Percentiles rank a stretch among this genome's conserved stretches.
Evolutionary conservation across 2,888 invertebrate genomes (phyloP).

Genomic region (Noctua fimbriata): DNA sequence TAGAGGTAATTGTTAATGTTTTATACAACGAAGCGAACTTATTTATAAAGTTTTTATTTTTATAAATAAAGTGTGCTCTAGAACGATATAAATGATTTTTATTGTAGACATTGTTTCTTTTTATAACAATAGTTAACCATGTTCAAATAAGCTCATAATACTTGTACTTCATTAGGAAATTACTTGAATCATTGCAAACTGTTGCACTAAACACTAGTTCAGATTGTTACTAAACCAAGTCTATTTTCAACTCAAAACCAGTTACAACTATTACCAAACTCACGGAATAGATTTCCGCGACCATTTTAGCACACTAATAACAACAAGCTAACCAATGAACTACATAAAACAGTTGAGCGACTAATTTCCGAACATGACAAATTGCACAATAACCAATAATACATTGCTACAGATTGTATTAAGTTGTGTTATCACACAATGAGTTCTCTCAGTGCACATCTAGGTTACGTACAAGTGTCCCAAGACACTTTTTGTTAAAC

Average conservation of each 20-base stretch:
- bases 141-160: neutral
- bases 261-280: slow-evolving; percentile 49
- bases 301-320: slow-evolving; percentile 48
- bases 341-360: slow-evolving; percentile 31
- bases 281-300: slow-evolving; percentile 45
- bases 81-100: slow-evolving; percentile 17
- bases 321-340: slow-evolving; percentile 43
- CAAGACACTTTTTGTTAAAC: slow-evolving; percentile 71
- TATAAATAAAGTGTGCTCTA: slow-evolving; percentile 65
- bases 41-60: slow-evolving; percentile 70
- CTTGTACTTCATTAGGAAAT: slow-evolving; percentile 1
- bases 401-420: slow-evolving; percentile 61
- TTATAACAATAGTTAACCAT: neutral
- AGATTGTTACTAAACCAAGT: slow-evolving; percentile 34
- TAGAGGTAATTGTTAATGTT: slow-evolving; percentile 74
- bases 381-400: slow-evolving; percentile 59
- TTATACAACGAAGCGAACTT: slow-evolving; percentile 50
- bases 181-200: slow-evolving; percentile 2
- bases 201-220: slow-evolving; percentile 20
- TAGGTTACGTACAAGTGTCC: slow-evolving; percentile 74
- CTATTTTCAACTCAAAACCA: slow-evolving; percentile 48
- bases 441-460: slow-evolving; percentile 72
- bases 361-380: slow-evolving; percentile 49
- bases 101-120: neutral
- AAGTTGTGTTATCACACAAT: slow-evolving; percentile 63